Percentiles rank a stretch among this genome's conserved stretches.
Conservation (phyloP, 2,797 vertebrate genomes). For the Phoebastria nigripes region DNA sequence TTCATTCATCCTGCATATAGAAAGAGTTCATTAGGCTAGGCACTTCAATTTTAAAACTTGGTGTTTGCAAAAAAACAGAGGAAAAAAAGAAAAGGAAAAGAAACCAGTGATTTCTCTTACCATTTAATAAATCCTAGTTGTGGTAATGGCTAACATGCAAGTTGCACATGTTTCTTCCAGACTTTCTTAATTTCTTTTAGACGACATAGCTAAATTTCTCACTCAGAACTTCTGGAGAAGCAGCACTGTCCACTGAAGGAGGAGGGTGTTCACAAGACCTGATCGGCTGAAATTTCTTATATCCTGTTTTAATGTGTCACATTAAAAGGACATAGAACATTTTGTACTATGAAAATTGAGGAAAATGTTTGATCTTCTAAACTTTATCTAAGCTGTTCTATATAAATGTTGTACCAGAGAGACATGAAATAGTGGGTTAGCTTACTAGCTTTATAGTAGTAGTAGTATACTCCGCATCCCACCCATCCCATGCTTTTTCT, state of each 20-base stretch:
- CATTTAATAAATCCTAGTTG: neutral
- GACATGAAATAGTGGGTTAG: neutral
- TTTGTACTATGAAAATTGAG: constrained; percentile 2
- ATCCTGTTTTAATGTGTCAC: neutral
- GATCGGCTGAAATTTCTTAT: neutral
- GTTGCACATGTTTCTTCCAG: neutral
- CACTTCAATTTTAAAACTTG: constrained; percentile 1
- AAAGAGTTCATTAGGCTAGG: neutral
- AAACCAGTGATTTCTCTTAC: neutral
- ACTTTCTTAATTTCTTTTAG: neutral
- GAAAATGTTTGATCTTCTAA: constrained; percentile 3
- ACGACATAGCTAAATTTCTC: neutral
- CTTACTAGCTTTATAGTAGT: neutral
- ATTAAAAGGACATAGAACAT: constrained; percentile 35
- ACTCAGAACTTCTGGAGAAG: constrained; percentile 15
- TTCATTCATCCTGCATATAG: neutral
- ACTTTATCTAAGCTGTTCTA: neutral
- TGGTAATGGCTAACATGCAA: neutral
- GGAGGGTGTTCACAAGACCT: neutral
- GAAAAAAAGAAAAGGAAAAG: neutral
- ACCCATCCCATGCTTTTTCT: neutral
- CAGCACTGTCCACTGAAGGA: neutral
- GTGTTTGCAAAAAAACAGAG: neutral
- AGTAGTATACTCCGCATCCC: neutral
- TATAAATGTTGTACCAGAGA: neutral